A percentile compares a stretch with the other conserved stretches of the same genome.
phyloP scores from a whole-genome alignment of 2,797 vertebrate genomes.

The Ispidina picta region DNA sequence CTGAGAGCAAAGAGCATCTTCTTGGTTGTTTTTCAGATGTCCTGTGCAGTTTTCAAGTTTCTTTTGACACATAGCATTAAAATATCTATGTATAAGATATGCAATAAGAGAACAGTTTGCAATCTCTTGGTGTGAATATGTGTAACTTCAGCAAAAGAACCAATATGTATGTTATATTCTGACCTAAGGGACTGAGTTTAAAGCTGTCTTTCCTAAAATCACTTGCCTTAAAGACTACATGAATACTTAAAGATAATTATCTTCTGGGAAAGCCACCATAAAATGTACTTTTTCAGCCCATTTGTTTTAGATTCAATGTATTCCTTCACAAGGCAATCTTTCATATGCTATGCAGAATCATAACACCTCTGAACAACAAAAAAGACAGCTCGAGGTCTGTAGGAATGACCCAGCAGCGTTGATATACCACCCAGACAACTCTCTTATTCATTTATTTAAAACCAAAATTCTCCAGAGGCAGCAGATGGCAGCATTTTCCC shows the following conservation, averaged over 20 bases:
- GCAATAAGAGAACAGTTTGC: neutral
- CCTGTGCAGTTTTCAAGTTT: neutral
- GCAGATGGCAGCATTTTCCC: slow-evolving; percentile 66
- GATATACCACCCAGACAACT: neutral
- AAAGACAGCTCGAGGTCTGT: neutral
- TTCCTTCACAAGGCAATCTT: neutral
- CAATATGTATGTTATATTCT: neutral
- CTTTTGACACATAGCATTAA: neutral
- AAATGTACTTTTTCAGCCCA: neutral
- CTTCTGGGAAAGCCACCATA: neutral
- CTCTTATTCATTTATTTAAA: neutral
- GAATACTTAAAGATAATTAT: neutral
- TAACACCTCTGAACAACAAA: neutral
- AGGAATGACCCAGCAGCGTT: neutral
- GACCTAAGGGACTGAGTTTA: neutral
- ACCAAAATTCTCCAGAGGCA: neutral
- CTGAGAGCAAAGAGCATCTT: neutral
- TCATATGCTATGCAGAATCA: neutral
- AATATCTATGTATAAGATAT: neutral
- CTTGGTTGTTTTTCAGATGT: neutral
- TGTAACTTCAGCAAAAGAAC: neutral
- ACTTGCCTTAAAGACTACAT: neutral
- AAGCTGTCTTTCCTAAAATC: neutral
- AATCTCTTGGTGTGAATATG: neutral
- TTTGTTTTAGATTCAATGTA: neutral